Conservation (phyloP, 2,888 invertebrate species). For the Drosophila trichaetosa region DNA sequence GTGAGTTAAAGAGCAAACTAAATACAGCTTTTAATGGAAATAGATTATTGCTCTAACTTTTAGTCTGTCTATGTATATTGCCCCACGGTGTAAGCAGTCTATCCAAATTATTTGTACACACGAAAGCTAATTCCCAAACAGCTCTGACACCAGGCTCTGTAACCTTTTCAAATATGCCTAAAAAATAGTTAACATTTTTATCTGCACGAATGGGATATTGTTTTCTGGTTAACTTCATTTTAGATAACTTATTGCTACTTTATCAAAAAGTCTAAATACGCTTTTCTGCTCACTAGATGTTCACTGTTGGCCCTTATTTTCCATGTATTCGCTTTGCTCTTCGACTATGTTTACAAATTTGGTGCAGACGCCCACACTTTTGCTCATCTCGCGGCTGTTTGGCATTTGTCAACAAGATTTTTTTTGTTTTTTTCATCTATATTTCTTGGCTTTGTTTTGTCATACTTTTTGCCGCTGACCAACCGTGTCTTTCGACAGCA, state of each 20-base stretch:
- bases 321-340: slow-evolving; percentile 19
- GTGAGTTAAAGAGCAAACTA: background rate
- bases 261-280: background rate
- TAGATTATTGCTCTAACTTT: background rate
- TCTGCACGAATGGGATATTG: background rate
- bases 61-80: background rate
- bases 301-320: slow-evolving; percentile 27
- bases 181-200: background rate
- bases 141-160: background rate
- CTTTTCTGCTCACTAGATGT: background rate
- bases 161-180: background rate
- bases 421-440: slow-evolving; percentile 16
- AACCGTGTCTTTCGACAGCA: slow-evolving; percentile 20
- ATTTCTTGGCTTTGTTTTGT: slow-evolving; percentile 53
- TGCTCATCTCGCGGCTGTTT: slow-evolving; percentile 67
- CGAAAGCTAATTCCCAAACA: background rate
- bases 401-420: slow-evolving; percentile 72
- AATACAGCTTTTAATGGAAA: background rate
- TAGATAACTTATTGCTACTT: background rate
- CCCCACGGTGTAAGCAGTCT: background rate
- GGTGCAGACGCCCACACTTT: slow-evolving; percentile 47
- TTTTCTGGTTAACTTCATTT: background rate
- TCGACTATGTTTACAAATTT: slow-evolving; percentile 58
- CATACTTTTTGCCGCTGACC: slow-evolving; percentile 38
- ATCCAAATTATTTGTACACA: background rate